Percentiles rank a stretch among this genome's conserved stretches.
These are phyloP conservation scores for Ethmia dodecea DNA, from an alignment of 2,888 invertebrate species.

Conservation along the genomic window DNA sequence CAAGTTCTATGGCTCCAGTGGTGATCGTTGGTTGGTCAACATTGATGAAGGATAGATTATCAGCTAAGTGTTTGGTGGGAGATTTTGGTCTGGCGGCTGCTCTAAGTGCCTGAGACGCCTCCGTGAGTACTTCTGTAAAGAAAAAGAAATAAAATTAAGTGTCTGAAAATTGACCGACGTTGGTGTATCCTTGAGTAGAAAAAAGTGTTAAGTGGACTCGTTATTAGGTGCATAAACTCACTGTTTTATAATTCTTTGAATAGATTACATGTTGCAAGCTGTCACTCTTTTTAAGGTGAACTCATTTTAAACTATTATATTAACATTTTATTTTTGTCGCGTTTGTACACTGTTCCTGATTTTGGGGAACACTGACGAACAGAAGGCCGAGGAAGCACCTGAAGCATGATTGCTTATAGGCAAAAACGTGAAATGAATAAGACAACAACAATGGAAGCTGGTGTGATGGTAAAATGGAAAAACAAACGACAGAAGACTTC, in stretches of 20 bases:
- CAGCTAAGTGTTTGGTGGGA: conserved; percentile 65
- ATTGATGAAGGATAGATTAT: conserved; percentile 65
- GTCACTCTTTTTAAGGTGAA: no score
- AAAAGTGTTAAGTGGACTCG: no score
- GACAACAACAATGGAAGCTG: conserved; percentile 46
- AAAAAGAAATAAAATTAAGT: conserved; percentile 19
- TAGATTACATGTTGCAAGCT: no score
- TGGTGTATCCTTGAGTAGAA: no score
- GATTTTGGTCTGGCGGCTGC: conserved; percentile 64
- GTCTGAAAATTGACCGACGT: no score
- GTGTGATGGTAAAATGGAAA: conserved; percentile 39
- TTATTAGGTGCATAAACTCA: no score
- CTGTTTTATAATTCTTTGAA: no score
- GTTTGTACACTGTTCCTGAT: no score
- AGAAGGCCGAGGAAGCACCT: conserved; percentile 34
- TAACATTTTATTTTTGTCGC: no score
- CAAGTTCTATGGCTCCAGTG: conserved; percentile 73
- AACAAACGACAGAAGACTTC: conserved; percentile 46
- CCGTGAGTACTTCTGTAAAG: conserved; percentile 61
- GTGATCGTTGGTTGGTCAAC: conserved; percentile 74
- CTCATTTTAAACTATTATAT: no score
- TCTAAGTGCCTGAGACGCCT: conserved; percentile 53
- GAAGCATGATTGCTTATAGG: conserved; percentile 34
- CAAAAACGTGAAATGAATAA: conserved; percentile 22
- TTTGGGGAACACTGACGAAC: no score